Base-by-base conservation (phyloP, 2,113 vertebrate species). In the Coregonus clupeaformis region DNA sequence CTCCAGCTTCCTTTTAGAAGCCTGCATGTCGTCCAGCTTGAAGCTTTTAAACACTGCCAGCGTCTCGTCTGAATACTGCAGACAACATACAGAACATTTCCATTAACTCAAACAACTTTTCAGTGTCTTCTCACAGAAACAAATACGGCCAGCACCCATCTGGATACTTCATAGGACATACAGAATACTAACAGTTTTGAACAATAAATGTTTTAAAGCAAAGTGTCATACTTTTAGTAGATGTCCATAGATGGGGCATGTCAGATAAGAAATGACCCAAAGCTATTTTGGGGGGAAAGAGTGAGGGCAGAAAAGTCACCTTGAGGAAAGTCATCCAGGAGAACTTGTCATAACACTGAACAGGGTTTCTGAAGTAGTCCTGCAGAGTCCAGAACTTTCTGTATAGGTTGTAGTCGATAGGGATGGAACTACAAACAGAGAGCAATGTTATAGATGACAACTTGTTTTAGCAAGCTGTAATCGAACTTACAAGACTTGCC, bases 301-400 rank as follows among this genome's bases (percentile, higher is more conserved):
- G 32, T 32, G 32, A 9, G 36, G 36, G 63, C 18, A 55, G 24
- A 71, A 73, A 32, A 7, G 77, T 93, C 89, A 99, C 98, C 96
- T 98, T 99, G 5, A 97, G 93, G 78, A 99, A 99, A 1, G 95
- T 98, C 87, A 98, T 98, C 97, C 98, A 99, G 1, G 93, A 96
- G 77, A 96, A 92, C 84, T 98, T 99, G 83, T 98, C 97, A 49
- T 98, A 99, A 87, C 98, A 99, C 80, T 98, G 97, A 71, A 98
- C 91, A 22, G 97, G 98, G 88, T 99, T 98, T 78, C 98, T 94
- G 90, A 99, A 99, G 87, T 96, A 99, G 92, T 99, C 97, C 82
- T 99, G 98, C 90, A 99, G 93, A 0, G 94, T 97, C 98, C 98
- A 99, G 93, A 99, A 99, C 91, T 99, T 99, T 91, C 97, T 95